A percentile compares a stretch with the other conserved stretches of the same genome.
Conservation (phyloP, 2,888 invertebrate species). For the Xylota segnis region DNA sequence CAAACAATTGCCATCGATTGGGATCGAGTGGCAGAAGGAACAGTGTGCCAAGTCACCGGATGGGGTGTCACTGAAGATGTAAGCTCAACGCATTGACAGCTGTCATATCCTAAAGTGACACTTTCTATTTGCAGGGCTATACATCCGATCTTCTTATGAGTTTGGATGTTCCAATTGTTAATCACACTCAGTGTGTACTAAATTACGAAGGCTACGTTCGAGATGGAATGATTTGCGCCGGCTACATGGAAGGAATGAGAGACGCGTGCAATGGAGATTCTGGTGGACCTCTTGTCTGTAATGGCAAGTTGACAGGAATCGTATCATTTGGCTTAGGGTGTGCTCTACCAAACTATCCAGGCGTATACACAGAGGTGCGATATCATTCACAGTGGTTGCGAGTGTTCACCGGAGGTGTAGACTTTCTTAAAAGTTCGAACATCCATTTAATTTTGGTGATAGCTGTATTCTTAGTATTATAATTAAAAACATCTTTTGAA, state of each 20-base stretch:
- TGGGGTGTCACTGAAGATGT: conserved; percentile 79
- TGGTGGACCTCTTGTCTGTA: conserved; percentile 79
- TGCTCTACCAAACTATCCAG: conserved; percentile 78
- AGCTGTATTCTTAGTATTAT: not conserved
- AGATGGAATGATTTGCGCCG: conserved; percentile 79
- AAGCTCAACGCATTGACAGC: conserved; percentile 29
- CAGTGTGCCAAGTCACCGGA: conserved; percentile 77
- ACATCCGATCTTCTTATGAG: conserved; percentile 46
- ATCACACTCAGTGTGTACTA: conserved; percentile 63
- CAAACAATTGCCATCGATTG: conserved; percentile 76
- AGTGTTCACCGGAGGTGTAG: conserved; percentile 1
- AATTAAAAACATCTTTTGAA: conserved; percentile 21
- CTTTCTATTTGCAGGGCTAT: conserved; percentile 19
- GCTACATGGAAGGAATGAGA: conserved; percentile 77
- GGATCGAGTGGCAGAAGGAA: conserved; percentile 55
- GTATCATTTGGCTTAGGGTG: conserved; percentile 79
- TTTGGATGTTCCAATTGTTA: conserved; percentile 60
- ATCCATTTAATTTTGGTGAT: not conserved
- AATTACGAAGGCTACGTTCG: conserved; percentile 70
- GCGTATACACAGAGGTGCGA: conserved; percentile 78
- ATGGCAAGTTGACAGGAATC: conserved; percentile 77
- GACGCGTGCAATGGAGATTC: conserved; percentile 80
- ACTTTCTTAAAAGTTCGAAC: not conserved
- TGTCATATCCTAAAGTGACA: not conserved
- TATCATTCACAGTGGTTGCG: conserved; percentile 77